phyloP scores from a whole-genome alignment of 2,113 vertebrate genomes.

The Cephalophus harveyi region DNA sequence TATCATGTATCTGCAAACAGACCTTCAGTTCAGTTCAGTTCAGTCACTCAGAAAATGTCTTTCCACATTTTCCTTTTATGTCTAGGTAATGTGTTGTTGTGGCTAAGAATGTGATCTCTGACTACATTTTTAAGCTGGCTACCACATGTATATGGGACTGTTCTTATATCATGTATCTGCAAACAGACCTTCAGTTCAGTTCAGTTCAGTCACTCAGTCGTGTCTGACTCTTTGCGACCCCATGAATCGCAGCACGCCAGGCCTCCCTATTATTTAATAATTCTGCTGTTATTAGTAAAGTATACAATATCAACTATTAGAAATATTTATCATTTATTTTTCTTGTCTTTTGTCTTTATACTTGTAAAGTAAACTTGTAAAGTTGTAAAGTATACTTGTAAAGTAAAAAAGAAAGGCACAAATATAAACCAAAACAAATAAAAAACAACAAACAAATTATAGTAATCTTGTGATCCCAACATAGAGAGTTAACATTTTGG shows the following conservation, averaged over 20 bases:
- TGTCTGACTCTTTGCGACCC: no score
- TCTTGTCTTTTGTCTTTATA: not conserved
- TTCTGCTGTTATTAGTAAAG: not conserved
- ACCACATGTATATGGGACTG: not conserved
- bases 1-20: not conserved
- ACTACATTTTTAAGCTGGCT: not conserved
- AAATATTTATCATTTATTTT: not conserved
- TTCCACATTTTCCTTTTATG: not conserved
- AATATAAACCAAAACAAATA: slow-evolving; percentile 13
- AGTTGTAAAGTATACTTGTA: not conserved
- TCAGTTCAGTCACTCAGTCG: no score
- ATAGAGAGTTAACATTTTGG: not conserved
- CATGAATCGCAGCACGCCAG: no score
- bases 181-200: not conserved
- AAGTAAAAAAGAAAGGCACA: not conserved
- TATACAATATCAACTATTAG: not conserved
- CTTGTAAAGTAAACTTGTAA: not conserved
- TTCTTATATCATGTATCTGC: not conserved
- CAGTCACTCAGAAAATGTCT: not conserved
- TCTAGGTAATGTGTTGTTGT: not conserved
- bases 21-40: not conserved
- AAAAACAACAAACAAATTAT: not conserved
- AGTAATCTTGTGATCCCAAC: not conserved
- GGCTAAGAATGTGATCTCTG: not conserved
- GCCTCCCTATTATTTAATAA: not conserved